Base-by-base conservation (phyloP, 92 coral and sea anemone species). In the Actinernus sp. region DNA sequence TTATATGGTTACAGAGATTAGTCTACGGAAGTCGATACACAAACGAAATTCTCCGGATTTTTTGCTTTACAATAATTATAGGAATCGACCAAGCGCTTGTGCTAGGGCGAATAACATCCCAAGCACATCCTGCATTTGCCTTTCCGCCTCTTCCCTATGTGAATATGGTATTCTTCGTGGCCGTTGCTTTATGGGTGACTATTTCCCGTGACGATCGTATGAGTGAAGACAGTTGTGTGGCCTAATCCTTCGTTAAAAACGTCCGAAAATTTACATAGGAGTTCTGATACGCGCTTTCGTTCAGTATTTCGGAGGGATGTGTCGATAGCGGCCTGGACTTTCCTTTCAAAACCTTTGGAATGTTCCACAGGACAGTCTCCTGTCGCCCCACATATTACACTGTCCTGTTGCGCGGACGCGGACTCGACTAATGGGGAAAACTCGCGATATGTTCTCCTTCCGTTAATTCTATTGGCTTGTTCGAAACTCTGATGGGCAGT, bases 11-110 rank as follows among this genome's bases (percentile, higher is more conserved):
- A 67, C 28, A 12, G 38, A 36, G 48, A 31, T 65, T 2, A 65
- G 11, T 7, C 17, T 5, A 0, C 64, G 14, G 10, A 20, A 66
- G 25, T 66, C 63, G 10, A 79, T 49, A 27, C 84, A 68, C 39
- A 78, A 78, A 3, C 79, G 49, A 1, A 46, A 43, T 32, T 49
- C 40, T 9, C 86, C 73, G n/a, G 44, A 49, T 61, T 38, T 69
- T 79, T 29, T 78, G 57, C 16, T 38, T 47, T 12, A 71, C 79
- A 27, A 61, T 19, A 26, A 69, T 73, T 5, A 69, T 62, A 0
- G 67, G 86, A 12, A 58, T 67, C 13, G 86, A 79, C 79, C 73
- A 79, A 27, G 86, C 70, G n/a, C n/a, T n/a, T n/a, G n/a, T n/a
- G n/a, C n/a, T n/a, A n/a, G n/a, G n/a, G 50, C 62, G 59, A 40